These are phyloP conservation scores for Pristiophorus japonicus DNA, from an alignment of 2,113 vertebrate genomes.

Conservation along the genomic window DNA sequence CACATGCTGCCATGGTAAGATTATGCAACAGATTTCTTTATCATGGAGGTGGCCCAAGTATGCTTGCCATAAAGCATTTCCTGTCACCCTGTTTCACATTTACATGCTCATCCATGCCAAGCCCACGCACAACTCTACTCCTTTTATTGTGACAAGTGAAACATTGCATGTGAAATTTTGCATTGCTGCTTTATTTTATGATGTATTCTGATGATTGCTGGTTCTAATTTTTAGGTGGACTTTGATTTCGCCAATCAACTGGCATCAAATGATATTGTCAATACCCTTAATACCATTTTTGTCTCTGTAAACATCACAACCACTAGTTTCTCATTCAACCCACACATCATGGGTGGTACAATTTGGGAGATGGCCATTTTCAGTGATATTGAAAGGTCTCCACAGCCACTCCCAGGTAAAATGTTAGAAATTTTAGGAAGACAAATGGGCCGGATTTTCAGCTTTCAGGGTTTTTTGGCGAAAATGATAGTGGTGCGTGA, in stretches of 20 bases:
- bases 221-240: not conserved
- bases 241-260: not conserved
- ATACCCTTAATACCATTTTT: not conserved
- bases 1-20: not conserved
- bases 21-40: not conserved
- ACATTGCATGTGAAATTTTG: not conserved
- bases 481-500: no score
- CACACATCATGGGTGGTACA: not conserved
- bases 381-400: not conserved
- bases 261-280: not conserved
- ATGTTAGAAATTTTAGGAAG: not conserved
- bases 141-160: not conserved
- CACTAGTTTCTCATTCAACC: not conserved
- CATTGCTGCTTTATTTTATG: not conserved
- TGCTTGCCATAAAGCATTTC: not conserved
- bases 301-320: not conserved
- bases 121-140: not conserved
- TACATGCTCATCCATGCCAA: not conserved
- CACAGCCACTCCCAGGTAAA: not conserved
- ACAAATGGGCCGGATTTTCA: no score
- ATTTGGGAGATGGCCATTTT: not conserved
- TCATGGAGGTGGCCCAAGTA: not conserved
- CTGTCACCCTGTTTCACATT: not conserved
- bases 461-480: no score
- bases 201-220: not conserved